A percentile compares a stretch with the other conserved stretches of the same genome.
These are phyloP conservation scores for Lucilia cuprina DNA, from an alignment of 1,140 invertebrate genomes.

Conservation along the genomic window DNA sequence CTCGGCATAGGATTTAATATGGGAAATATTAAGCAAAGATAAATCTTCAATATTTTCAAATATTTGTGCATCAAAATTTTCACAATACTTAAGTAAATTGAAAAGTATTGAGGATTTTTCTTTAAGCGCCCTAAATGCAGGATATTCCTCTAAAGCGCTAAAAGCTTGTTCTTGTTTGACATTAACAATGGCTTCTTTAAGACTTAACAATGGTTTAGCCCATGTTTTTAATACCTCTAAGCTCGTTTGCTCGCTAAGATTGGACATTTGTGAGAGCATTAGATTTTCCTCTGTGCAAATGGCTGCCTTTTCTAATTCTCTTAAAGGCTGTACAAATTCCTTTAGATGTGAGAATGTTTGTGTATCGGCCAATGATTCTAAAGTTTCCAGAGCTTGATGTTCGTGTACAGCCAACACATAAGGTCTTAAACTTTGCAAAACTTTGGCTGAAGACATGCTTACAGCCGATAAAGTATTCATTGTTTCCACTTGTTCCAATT, in stretches of 20 bases:
- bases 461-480: slow-evolving; percentile 21
- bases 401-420: slow-evolving; percentile 40
- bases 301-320: slow-evolving; percentile 42
- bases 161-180: slow-evolving; percentile 49
- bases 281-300: slow-evolving; percentile 37
- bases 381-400: slow-evolving; percentile 39
- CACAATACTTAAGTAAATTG: slow-evolving; percentile 47
- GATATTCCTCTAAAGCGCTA: slow-evolving; percentile 36
- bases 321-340: slow-evolving; percentile 39
- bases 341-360: slow-evolving; percentile 23
- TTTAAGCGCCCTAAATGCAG: slow-evolving; percentile 9
- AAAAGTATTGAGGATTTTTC: slow-evolving; percentile 32
- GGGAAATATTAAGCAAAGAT: slow-evolving; percentile 55
- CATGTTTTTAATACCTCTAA: slow-evolving; percentile 49
- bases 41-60: slow-evolving; percentile 53
- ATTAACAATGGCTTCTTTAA: slow-evolving; percentile 49
- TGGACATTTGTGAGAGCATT: slow-evolving; percentile 41
- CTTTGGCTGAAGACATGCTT: slow-evolving; percentile 9
- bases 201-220: slow-evolving; percentile 59
- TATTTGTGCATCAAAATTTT: slow-evolving; percentile 47
- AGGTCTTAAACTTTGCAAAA: slow-evolving; percentile 35
- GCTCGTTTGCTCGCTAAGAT: slow-evolving; percentile 17
- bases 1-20: slow-evolving; percentile 60
- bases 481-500: slow-evolving; percentile 38
- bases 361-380: slow-evolving; percentile 36